These are phyloP conservation scores for Hippoglossus stenolepis DNA, from an alignment of 2,113 vertebrate genomes.

Conservation along the genomic window DNA sequence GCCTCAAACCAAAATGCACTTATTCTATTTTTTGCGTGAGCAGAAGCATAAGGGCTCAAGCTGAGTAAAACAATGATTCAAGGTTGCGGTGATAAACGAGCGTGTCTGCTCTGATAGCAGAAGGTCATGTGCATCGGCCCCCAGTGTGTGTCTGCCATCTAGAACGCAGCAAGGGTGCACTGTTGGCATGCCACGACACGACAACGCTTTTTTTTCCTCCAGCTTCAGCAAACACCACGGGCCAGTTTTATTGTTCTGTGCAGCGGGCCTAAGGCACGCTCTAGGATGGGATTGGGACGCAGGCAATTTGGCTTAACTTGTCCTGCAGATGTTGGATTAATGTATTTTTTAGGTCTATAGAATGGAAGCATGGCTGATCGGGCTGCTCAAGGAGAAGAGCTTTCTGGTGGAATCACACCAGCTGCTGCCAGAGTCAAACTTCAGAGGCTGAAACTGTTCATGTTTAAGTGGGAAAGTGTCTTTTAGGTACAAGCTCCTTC, in stretches of 20 bases:
- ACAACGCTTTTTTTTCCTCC: constrained; percentile 28
- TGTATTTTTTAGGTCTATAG: constrained; percentile 34
- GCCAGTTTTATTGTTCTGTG: constrained; percentile 47
- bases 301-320: constrained; percentile 52
- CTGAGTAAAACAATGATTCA: constrained; percentile 81
- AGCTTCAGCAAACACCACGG: constrained; percentile 24
- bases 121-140: constrained; percentile 78
- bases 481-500: not conserved
- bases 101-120: constrained; percentile 77
- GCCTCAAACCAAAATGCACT: constrained; percentile 65
- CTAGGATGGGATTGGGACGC: constrained; percentile 36
- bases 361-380: constrained; percentile 28
- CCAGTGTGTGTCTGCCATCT: constrained; percentile 76
- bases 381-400: constrained; percentile 12
- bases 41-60: constrained; percentile 69
- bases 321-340: constrained; percentile 46
- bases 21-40: constrained; percentile 64
- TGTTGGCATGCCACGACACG: constrained; percentile 54
- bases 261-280: not conserved
- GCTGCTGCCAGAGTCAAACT: not conserved
- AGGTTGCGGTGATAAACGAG: constrained; percentile 81
- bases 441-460: not conserved
- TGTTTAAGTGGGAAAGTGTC: not conserved
- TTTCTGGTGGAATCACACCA: not conserved
- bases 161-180: constrained; percentile 75